phyloP scores from a whole-genome alignment of 2,888 invertebrate species.

The Harpalus rufipes region DNA sequence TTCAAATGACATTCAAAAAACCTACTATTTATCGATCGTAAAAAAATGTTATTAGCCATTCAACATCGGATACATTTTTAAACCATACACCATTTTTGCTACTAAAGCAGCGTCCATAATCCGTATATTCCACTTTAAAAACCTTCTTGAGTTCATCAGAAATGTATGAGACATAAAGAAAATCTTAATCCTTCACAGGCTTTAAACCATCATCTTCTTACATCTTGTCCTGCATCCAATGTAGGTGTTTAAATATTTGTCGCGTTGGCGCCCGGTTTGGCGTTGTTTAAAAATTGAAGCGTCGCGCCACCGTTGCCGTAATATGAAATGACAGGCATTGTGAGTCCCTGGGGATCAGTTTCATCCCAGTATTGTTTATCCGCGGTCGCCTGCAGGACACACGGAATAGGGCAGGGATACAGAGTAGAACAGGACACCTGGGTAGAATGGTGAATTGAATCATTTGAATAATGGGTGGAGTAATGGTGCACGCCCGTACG shows the following conservation, averaged over 20 bases:
- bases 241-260: slow-evolving; percentile 42
- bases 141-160: neutral
- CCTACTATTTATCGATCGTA: no score
- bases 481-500: neutral
- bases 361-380: slow-evolving; percentile 62
- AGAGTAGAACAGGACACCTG: slow-evolving; percentile 10
- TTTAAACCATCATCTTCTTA: slow-evolving; percentile 10
- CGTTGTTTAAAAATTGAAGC: slow-evolving; percentile 65
- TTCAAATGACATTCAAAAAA: no score
- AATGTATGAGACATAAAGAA: neutral
- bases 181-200: slow-evolving; percentile 4
- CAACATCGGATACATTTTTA: no score
- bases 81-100: no score
- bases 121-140: neutral
- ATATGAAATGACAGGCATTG: slow-evolving; percentile 65
- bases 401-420: neutral
- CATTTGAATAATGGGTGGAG: slow-evolving; percentile 27
- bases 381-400: slow-evolving; percentile 14
- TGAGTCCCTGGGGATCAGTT: slow-evolving; percentile 59
- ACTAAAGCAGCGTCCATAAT: no score
- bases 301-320: slow-evolving; percentile 51
- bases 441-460: slow-evolving; percentile 4
- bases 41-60: no score
- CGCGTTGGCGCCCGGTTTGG: neutral
- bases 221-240: neutral